A percentile compares a stretch with the other conserved stretches of the same genome.
phyloP scores from a whole-genome alignment of 2,113 vertebrate species.

The Copsychus sechellarum region DNA sequence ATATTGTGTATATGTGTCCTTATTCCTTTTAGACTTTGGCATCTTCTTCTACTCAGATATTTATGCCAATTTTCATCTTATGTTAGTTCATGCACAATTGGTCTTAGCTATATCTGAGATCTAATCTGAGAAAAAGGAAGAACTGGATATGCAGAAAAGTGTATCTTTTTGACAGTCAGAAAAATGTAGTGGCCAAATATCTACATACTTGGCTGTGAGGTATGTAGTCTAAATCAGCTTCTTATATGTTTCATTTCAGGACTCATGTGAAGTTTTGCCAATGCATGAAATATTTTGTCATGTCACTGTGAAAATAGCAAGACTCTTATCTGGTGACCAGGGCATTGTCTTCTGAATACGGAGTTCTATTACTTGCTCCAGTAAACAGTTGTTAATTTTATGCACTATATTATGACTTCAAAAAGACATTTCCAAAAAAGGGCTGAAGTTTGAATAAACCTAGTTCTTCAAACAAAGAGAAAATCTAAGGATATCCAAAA shows the following conservation, averaged over 20 bases:
- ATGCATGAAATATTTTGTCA: not conserved
- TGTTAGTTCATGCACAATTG: not conserved
- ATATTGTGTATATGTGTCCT: not conserved
- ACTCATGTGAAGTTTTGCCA: not conserved
- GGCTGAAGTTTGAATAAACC: not conserved
- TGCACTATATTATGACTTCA: not conserved
- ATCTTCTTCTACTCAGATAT: not conserved
- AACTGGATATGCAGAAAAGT: not conserved
- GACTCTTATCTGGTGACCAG: not conserved
- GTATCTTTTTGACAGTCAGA: not conserved
- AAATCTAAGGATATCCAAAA: not conserved
- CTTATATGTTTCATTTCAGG: not conserved
- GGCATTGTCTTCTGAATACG: not conserved
- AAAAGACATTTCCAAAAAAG: not conserved
- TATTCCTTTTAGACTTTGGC: not conserved
- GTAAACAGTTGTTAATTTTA: not conserved
- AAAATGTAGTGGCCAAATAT: not conserved
- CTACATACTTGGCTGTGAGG: accelerated
- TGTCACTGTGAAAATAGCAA: not conserved
- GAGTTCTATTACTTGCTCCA: not conserved
- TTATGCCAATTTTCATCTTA: not conserved
- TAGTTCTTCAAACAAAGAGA: not conserved
- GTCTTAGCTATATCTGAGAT: not conserved
- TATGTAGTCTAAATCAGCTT: not conserved
- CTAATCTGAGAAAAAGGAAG: not conserved